Percentiles rank a stretch among this genome's conserved stretches.
Conservation (phyloP, 2,888 invertebrate genomes). For the Diploptera punctata region DNA sequence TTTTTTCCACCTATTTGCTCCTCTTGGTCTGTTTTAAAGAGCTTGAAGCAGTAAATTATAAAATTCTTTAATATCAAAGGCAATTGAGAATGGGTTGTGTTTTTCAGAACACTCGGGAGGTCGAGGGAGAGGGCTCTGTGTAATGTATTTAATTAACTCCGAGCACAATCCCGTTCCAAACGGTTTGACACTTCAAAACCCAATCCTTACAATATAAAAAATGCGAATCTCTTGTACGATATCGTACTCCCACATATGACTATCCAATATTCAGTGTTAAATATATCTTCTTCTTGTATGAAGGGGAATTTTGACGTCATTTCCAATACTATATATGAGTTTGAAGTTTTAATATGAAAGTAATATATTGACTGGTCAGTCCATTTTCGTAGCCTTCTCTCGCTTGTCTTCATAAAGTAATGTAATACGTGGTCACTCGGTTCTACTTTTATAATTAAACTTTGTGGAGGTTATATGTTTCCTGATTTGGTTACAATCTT, state of each 20-base stretch:
- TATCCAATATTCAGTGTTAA: not conserved
- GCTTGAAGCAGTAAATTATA: not conserved
- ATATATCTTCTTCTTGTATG: not conserved
- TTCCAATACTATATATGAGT: not conserved
- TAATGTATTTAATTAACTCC: not conserved
- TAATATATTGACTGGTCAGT: not conserved
- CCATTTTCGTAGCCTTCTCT: not conserved
- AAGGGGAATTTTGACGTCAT: not conserved
- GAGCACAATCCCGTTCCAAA: not conserved
- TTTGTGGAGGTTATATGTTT: not conserved
- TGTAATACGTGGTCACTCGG: not conserved
- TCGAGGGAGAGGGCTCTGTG: not conserved
- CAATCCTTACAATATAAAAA: not conserved
- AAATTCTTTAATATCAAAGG: not conserved
- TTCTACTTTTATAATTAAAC: not conserved
- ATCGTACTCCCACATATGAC: not conserved
- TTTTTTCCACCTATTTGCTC: too few species aligned
- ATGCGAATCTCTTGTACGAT: not conserved
- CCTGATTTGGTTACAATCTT: not conserved
- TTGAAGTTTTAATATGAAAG: not conserved
- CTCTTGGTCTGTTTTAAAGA: not conserved
- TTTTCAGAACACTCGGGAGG: not conserved
- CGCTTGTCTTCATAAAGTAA: not conserved
- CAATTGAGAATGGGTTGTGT: not conserved
- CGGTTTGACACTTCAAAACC: not conserved